phyloP scores from a whole-genome alignment of 2,888 invertebrate species.

The Trisateles emortualis region DNA sequence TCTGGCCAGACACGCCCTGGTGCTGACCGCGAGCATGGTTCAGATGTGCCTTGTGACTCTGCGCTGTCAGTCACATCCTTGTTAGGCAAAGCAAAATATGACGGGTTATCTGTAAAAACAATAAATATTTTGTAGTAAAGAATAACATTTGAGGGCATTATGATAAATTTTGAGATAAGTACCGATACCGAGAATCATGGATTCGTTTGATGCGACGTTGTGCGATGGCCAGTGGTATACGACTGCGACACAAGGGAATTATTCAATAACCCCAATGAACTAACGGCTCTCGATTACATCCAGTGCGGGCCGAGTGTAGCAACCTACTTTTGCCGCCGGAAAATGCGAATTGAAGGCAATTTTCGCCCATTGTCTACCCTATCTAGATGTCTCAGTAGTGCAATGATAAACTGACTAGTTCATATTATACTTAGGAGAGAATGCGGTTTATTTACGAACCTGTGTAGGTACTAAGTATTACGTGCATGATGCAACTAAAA shows the following conservation, averaged over 20 bases:
- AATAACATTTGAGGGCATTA: not conserved
- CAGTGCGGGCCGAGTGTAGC: slow-evolving; percentile 72
- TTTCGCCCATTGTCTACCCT: slow-evolving; percentile 75
- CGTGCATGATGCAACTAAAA: slow-evolving; percentile 4
- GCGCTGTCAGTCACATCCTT: slow-evolving; percentile 75
- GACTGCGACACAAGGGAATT: slow-evolving; percentile 74
- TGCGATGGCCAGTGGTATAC: slow-evolving; percentile 53
- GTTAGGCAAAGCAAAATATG: slow-evolving; percentile 90
- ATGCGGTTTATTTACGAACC: slow-evolving; percentile 11
- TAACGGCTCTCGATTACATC: slow-evolving; percentile 82
- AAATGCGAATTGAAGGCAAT: slow-evolving; percentile 85
- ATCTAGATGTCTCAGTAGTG: slow-evolving; percentile 50
- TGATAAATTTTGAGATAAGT: slow-evolving; percentile 12
- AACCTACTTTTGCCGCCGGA: slow-evolving; percentile 84
- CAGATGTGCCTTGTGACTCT: slow-evolving; percentile 72
- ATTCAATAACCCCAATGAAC: slow-evolving; percentile 84
- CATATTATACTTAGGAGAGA: slow-evolving; percentile 16
- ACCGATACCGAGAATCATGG: slow-evolving; percentile 62
- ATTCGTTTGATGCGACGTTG: slow-evolving; percentile 44
- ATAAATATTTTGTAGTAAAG: not conserved
- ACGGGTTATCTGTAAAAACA: slow-evolving; percentile 91
- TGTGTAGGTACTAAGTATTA: slow-evolving; percentile 4
- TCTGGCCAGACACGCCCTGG: slow-evolving; percentile 88
- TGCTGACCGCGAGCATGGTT: slow-evolving; percentile 89
- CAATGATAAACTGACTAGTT: slow-evolving; percentile 40